Conservation (phyloP, 2,113 vertebrate species). For the Gallinago undulata region DNA sequence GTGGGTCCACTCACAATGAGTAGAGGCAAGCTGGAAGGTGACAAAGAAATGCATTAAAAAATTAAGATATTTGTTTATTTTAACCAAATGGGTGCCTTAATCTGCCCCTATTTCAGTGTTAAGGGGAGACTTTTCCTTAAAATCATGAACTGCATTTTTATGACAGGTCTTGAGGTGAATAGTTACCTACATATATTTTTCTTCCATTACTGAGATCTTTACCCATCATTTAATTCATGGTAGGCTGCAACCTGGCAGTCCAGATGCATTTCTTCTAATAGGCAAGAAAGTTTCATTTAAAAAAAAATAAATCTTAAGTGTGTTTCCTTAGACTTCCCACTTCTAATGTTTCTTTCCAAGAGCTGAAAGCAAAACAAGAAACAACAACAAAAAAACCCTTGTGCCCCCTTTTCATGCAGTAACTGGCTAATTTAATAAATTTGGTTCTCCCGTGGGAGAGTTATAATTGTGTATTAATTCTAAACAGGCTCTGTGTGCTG, state of each 20-base stretch:
- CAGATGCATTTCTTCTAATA: background rate
- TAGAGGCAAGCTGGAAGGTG: background rate
- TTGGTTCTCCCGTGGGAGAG: background rate
- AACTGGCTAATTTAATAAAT: background rate
- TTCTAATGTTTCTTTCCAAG: conserved; percentile 14
- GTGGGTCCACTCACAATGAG: fast-evolving
- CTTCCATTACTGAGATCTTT: background rate
- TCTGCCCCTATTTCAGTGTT: background rate
- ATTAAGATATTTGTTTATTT: background rate
- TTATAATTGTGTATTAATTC: background rate
- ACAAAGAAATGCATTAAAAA: background rate
- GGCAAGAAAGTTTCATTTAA: background rate
- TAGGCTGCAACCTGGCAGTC: background rate
- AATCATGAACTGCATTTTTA: background rate
- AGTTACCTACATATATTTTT: background rate
- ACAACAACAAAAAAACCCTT: background rate
- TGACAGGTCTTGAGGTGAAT: background rate
- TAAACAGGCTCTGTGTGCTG: background rate
- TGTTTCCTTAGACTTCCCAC: background rate
- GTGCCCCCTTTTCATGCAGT: background rate
- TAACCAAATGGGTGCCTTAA: background rate
- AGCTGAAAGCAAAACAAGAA: background rate
- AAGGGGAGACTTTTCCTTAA: background rate
- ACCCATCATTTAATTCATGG: background rate
- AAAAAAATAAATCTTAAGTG: background rate